Evolutionary conservation across 2,888 invertebrate species (phyloP).

Genomic region (Limnephilus lunatus): DNA sequence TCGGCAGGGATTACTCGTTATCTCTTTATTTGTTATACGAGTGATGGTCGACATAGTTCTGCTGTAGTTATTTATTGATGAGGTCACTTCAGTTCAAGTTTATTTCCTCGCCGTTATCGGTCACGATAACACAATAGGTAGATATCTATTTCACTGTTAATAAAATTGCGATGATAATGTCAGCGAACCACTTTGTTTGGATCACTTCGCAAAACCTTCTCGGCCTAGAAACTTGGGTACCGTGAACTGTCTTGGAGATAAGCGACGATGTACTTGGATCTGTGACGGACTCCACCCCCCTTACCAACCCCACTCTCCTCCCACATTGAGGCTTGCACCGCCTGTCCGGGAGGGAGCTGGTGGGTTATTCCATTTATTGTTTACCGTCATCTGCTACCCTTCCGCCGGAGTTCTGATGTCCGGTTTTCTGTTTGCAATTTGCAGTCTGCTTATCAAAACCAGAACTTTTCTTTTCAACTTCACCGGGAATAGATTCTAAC

Average conservation of each 20-base stretch:
- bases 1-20: neutral
- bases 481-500: neutral
- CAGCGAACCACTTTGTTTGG: neutral
- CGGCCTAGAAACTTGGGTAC: neutral
- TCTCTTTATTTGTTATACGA: neutral
- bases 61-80: neutral
- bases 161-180: neutral
- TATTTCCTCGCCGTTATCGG: neutral
- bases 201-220: neutral
- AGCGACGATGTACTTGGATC: neutral
- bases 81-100: neutral
- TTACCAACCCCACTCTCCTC: slow-evolving; percentile 69
- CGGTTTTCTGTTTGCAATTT: neutral
- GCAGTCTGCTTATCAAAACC: neutral
- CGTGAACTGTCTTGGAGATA: neutral
- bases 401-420: neutral
- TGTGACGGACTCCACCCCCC: slow-evolving; percentile 63
- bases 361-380: slow-evolving; percentile 50
- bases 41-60: neutral
- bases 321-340: slow-evolving; percentile 69
- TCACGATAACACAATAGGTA: neutral
- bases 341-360: slow-evolving; percentile 66
- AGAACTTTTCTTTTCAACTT: neutral
- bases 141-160: neutral
- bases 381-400: slow-evolving; percentile 17